These are phyloP conservation scores for Cheilosia soror DNA, from an alignment of 2,888 invertebrate genomes.

Conservation along the genomic window DNA sequence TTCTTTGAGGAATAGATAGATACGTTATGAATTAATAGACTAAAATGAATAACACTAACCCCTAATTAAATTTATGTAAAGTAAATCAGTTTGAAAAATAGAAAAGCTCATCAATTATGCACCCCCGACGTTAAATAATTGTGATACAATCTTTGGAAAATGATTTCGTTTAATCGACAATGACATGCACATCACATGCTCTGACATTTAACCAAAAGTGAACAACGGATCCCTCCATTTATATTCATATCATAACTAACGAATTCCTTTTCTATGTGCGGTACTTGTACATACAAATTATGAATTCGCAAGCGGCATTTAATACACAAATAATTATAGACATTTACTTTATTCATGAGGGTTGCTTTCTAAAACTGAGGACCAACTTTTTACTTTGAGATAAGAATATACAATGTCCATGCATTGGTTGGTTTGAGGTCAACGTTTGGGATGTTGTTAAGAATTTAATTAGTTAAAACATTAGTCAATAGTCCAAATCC, in stretches of 20 bases:
- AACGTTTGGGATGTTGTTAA: too few relatives aligned
- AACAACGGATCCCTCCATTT: constrained; percentile 20
- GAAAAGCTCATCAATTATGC: constrained; percentile 31
- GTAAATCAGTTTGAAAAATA: constrained; percentile 15
- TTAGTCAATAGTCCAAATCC: too few relatives aligned
- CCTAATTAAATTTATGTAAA: constrained; percentile 31
- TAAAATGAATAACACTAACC: constrained; percentile 14
- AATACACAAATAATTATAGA: too few relatives aligned
- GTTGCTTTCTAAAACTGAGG: too few relatives aligned
- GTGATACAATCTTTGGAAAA: constrained; percentile 34
- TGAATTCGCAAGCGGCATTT: background rate
- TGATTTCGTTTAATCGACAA: constrained; percentile 28
- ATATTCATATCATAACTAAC: constrained; percentile 36
- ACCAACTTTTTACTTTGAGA: too few relatives aligned
- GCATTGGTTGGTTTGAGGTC: too few relatives aligned
- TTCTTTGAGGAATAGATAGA: constrained; percentile 3
- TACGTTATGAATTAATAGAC: constrained; percentile 8
- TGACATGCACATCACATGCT: constrained; percentile 23
- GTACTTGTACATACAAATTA: background rate
- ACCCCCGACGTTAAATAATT: constrained; percentile 32
- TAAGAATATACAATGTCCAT: too few relatives aligned
- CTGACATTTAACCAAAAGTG: constrained; percentile 22
- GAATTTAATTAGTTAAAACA: too few relatives aligned
- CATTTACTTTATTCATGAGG: too few relatives aligned
- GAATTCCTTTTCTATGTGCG: constrained; percentile 22